Conservation (phyloP, 1,140 invertebrate species). For the Linepithema humile region DNA sequence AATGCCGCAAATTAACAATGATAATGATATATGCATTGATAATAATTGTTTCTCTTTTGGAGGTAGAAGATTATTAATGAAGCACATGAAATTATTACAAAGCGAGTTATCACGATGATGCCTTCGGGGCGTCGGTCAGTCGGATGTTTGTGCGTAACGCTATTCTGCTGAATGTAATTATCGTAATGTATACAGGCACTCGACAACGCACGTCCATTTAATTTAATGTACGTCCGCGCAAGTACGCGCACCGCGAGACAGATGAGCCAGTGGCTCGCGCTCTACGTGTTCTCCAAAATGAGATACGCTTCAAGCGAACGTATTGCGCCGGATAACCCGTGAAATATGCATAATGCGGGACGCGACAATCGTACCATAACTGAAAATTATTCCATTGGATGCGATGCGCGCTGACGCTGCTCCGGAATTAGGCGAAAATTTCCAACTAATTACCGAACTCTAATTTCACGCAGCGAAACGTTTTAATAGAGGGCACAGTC, state of each 20-base stretch:
- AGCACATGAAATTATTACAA: conserved; percentile 30
- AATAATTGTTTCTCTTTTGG: neutral
- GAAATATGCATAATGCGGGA: conserved; percentile 54
- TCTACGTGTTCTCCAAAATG: conserved; percentile 37
- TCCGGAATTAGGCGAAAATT: conserved; percentile 37
- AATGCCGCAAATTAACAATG: neutral
- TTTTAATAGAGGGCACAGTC: neutral
- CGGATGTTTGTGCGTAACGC: conserved; percentile 46
- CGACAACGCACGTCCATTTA: conserved; percentile 65
- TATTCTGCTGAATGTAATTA: conserved; percentile 58
- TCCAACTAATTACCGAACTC: conserved; percentile 29
- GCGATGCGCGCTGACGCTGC: neutral
- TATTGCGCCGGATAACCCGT: conserved; percentile 26
- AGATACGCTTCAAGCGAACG: conserved; percentile 55
- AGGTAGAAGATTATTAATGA: conserved; percentile 38
- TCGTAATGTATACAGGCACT: conserved; percentile 60
- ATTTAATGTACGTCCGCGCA: conserved; percentile 57
- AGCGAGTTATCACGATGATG: conserved; percentile 55
- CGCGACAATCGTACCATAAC: conserved; percentile 50
- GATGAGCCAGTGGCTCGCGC: conserved; percentile 31
- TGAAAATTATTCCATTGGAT: conserved; percentile 42
- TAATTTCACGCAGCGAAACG: conserved; percentile 15
- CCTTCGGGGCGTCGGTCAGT: conserved; percentile 40
- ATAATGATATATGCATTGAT: neutral
- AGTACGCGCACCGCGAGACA: conserved; percentile 18